Evolutionary conservation across 2,797 vertebrate genomes (phyloP).

Genomic region (Squalus acanthias): DNA sequence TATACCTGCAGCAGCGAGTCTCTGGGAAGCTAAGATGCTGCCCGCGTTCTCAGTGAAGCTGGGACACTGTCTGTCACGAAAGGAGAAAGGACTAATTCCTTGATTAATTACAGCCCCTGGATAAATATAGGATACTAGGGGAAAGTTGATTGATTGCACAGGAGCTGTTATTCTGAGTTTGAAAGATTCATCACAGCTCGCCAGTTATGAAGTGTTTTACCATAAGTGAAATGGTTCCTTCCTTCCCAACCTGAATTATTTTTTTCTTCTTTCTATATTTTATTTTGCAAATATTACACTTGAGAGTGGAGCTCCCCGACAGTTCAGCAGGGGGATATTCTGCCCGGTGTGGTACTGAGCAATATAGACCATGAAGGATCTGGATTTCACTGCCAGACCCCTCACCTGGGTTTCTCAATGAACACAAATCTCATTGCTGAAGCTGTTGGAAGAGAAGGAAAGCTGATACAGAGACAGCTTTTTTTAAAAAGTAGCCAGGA

Average conservation of each 20-base stretch:
- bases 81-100: not conserved
- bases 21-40: not conserved
- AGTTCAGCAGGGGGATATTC: not conserved
- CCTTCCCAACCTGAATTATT: not conserved
- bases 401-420: not conserved
- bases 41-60: not conserved
- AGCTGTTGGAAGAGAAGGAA: not conserved
- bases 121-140: not conserved
- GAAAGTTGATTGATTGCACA: constrained; percentile 23
- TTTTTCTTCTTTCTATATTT: not conserved
- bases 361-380: not conserved
- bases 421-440: not conserved
- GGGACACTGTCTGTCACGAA: not conserved
- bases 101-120: constrained; percentile 12
- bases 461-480: not conserved
- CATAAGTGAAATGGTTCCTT: not conserved
- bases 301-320: not conserved
- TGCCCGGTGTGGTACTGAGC: not conserved
- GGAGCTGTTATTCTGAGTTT: not conserved
- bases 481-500: too few relatives aligned
- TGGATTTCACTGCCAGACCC: not conserved
- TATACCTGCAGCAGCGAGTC: not conserved
- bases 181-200: not conserved
- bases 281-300: not conserved
- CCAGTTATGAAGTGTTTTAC: not conserved